Evolutionary conservation across 2,113 vertebrate species (phyloP).

Genomic region (Elaphurus davidianus): DNA sequence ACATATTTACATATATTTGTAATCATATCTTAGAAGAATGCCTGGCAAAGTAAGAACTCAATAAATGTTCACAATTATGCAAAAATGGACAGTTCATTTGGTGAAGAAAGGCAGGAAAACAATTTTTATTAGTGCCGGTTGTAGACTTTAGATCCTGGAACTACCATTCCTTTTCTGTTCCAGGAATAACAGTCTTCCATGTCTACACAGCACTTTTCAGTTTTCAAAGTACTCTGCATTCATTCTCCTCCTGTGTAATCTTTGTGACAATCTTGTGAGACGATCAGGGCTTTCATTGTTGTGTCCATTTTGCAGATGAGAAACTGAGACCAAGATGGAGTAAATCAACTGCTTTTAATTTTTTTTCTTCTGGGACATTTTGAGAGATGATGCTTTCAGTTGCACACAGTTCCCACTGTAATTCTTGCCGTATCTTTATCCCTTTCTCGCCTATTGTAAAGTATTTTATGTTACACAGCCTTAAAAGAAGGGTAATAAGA

Average conservation of each 20-base stretch:
- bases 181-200: not conserved
- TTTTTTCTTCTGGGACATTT: not conserved
- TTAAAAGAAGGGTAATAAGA: not conserved
- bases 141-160: not conserved
- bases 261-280: not conserved
- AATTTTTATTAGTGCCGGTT: not conserved
- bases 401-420: not conserved
- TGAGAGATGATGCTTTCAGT: not conserved
- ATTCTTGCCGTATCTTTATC: not conserved
- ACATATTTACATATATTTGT: not conserved
- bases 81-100: not conserved
- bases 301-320: not conserved
- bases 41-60: not conserved
- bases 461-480: not conserved
- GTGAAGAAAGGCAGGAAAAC: not conserved
- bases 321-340: conserved; percentile 19
- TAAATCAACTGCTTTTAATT: not conserved
- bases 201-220: not conserved
- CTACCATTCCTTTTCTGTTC: not conserved
- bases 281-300: not conserved
- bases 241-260: not conserved
- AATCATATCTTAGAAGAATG: not conserved
- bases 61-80: not conserved
- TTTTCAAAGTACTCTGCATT: not conserved
- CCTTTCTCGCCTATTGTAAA: not conserved